These are phyloP conservation scores for Dipodomys spectabilis DNA, from an alignment of 2,113 vertebrate species.

Conservation along the genomic window DNA sequence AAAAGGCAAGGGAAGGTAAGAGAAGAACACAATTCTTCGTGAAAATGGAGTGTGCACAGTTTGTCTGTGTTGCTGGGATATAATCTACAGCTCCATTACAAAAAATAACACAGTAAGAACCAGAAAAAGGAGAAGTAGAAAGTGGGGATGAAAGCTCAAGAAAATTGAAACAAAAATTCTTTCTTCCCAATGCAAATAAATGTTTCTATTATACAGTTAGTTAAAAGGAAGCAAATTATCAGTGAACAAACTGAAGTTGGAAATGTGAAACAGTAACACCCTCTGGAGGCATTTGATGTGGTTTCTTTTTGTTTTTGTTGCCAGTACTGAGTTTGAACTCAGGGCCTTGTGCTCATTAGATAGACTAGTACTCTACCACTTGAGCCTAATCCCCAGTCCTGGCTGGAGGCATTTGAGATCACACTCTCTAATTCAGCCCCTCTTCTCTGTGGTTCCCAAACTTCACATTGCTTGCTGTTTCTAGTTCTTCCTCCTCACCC, in stretches of 20 bases:
- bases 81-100: neutral
- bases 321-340: too few species aligned
- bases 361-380: too few species aligned
- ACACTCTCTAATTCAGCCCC: neutral
- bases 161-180: neutral
- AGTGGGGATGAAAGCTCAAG: neutral
- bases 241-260: neutral
- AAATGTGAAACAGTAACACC: neutral
- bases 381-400: too few species aligned
- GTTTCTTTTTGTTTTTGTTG: too few species aligned
- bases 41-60: conserved; percentile 6
- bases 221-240: neutral
- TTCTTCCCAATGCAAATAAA: neutral
- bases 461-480: too few species aligned
- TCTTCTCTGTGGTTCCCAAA: neutral
- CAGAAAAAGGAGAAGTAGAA: neutral
- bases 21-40: neutral
- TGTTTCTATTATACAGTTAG: conserved; percentile 19
- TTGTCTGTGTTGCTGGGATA: neutral
- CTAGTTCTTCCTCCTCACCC: too few species aligned
- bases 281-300: neutral
- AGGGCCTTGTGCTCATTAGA: too few species aligned
- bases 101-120: conserved; percentile 14
- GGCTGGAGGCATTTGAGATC: neutral
- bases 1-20: fast-evolving